phyloP scores from a whole-genome alignment of 2,113 vertebrate genomes.

The Pteronura brasiliensis region DNA sequence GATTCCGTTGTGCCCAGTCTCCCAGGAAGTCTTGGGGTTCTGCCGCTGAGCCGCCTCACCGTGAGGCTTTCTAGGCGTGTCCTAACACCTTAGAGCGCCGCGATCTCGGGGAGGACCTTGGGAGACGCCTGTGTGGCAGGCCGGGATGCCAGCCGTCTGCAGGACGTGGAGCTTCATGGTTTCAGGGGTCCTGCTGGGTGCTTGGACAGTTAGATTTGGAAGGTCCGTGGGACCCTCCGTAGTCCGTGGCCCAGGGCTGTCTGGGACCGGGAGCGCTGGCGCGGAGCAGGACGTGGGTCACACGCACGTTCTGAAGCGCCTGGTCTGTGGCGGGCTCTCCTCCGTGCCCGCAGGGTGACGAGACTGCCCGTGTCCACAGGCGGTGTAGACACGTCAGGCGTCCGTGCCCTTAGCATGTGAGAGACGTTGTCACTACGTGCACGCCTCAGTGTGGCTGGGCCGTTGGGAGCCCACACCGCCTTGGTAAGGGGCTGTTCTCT shows the following conservation, averaged over 20 bases:
- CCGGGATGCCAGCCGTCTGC: background rate
- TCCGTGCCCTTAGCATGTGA: no score
- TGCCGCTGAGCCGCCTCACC: background rate
- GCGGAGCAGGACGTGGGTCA: no score
- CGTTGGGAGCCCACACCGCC: background rate
- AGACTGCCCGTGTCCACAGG: background rate
- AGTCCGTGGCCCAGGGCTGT: background rate
- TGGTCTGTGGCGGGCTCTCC: background rate
- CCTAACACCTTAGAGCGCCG: background rate
- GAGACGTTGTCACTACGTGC: background rate
- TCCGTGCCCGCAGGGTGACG: accelerated
- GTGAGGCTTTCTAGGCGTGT: background rate
- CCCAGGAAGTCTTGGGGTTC: background rate
- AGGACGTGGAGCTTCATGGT: background rate
- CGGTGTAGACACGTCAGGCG: background rate
- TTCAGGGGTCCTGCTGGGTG: background rate
- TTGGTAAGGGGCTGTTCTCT: no score
- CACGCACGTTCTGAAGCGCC: no score
- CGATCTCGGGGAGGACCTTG: background rate
- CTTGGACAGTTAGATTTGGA: background rate
- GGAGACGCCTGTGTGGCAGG: background rate
- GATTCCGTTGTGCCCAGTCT: background rate
- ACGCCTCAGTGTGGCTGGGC: background rate
- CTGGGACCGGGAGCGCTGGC: background rate
- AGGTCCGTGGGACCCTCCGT: background rate